These are phyloP conservation scores for Pardosa pseudoannulata DNA, from an alignment of 2,888 invertebrate genomes.

Conservation along the genomic window DNA sequence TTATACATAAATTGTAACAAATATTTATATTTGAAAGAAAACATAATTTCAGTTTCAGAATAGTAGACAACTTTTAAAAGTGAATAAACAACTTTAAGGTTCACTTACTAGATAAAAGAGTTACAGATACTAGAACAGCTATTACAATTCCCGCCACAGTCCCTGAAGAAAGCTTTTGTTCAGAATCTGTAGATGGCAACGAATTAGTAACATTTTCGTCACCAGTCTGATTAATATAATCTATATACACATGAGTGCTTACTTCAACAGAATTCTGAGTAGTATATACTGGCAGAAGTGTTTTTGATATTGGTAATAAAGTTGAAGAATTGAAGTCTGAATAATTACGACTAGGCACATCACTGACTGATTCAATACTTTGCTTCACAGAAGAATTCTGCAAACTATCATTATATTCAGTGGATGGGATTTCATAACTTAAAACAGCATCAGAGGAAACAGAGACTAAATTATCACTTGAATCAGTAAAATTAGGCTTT, in stretches of 20 bases:
- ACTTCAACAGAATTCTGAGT: constrained; percentile 27
- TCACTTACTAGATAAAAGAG: constrained; percentile 68
- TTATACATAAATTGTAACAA: too few relatives aligned
- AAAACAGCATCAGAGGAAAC: constrained; percentile 54
- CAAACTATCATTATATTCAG: neutral
- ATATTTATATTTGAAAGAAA: too few relatives aligned
- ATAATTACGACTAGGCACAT: constrained; percentile 35
- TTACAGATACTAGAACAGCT: constrained; percentile 58
- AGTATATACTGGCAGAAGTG: constrained; percentile 2
- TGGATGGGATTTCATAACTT: constrained; percentile 42
- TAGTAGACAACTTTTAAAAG: too few relatives aligned
- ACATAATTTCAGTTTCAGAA: too few relatives aligned
- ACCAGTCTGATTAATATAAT: constrained; percentile 36
- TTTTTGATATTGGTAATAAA: neutral
- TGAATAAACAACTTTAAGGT: too few relatives aligned
- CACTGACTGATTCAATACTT: constrained; percentile 9
- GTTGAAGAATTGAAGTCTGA: constrained; percentile 18
- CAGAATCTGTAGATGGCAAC: constrained; percentile 32
- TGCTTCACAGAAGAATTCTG: constrained; percentile 32
- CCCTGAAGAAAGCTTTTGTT: constrained; percentile 47
- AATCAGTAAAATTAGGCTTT: constrained; percentile 53
- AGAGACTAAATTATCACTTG: constrained; percentile 34
- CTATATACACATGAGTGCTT: constrained; percentile 27
- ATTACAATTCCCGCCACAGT: constrained; percentile 68
- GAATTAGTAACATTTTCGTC: constrained; percentile 44